Base-by-base conservation (phyloP, 2,113 vertebrate species). In the Oreochromis niloticus region DNA sequence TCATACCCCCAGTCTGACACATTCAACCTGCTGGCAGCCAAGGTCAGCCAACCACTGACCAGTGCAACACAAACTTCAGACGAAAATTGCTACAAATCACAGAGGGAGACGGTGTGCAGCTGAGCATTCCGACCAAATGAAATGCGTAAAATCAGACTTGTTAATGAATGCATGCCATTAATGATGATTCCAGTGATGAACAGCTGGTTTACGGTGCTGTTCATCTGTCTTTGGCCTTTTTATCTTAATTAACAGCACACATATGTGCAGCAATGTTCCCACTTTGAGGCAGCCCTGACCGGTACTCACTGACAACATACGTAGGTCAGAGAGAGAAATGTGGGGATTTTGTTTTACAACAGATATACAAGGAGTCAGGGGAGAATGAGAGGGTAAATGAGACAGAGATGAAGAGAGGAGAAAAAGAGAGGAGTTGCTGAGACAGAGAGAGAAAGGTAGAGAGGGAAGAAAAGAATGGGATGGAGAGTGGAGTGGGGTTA, bases 181-280 rank as follows among this genome's bases (percentile, higher is more conserved):
- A 94, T 94, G 92, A 91, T 91, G 78, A 79, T 83, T 84, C 71
- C 81, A 16, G 57, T 56, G 92, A 93, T 86, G 93, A 95, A 92
- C 95, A 95, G 92, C 94, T 96, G 95, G 80, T 93, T 85, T 82
- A 85, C 24, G 32, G 73, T 87, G 83, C 80, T 19, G 88, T 91
- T 93, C 83, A 30, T 86, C 91, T 87, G 91, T 94, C 89, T 82
- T 87, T 36, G 27, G 92, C 89, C 82, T 89, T 94, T 78, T 94
- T 80, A 91, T 95, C 93, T 95, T 95, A 93, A 95, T 96, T 95
- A 95, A 91, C 84, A n/a, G 73, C 80, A 88, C 84, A 82, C 94
- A 93, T 92, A 91, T 93, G 94, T 85, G 85, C 90, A 68, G 75
- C 59, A 27, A 81, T 36, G 91, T 63, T 88, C 86, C 83, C 81